Conservation (phyloP, 2,888 invertebrate species). For the Amiota minor region DNA sequence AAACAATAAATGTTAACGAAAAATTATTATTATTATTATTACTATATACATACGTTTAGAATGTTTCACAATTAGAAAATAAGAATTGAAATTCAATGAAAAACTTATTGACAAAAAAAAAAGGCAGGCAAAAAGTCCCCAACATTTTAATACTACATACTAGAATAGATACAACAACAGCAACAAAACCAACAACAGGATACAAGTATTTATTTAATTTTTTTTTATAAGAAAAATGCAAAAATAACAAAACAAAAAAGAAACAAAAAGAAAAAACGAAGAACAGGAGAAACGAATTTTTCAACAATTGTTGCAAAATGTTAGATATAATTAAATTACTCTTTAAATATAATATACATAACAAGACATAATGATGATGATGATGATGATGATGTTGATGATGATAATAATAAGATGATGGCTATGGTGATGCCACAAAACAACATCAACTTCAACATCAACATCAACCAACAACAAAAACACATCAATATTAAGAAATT, state of each 20-base stretch:
- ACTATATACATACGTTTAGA: conserved; percentile 41
- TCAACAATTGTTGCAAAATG: conserved; percentile 64
- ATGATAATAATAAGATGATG: conserved; percentile 52
- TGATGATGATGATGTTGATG: conserved; percentile 49
- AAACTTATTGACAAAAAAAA: no score
- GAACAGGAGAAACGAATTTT: conserved; percentile 62
- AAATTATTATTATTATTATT: conserved; percentile 36
- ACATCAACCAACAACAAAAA: no score
- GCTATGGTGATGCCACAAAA: conserved; percentile 54
- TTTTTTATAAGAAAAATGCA: conserved; percentile 43
- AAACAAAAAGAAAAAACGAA: conserved; percentile 46
- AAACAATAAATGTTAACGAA: conserved; percentile 47
- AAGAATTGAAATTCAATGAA: conserved; percentile 31
- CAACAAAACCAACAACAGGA: conserved; percentile 5
- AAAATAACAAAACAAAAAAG: conserved; percentile 40
- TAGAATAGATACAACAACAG: conserved; percentile 7
- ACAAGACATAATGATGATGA: conserved; percentile 45
- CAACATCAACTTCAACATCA: conserved; percentile 55
- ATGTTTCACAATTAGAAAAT: conserved; percentile 45
- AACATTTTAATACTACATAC: neutral
- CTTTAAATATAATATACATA: conserved; percentile 42
- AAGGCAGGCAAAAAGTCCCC: neutral
- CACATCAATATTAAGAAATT: conserved; percentile 27
- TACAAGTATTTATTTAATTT: conserved; percentile 37
- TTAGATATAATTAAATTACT: conserved; percentile 58